Percentiles rank a stretch among this genome's conserved stretches.
These are phyloP conservation scores for Drosophila borborema DNA, from an alignment of 2,888 invertebrate genomes.

Conservation along the genomic window DNA sequence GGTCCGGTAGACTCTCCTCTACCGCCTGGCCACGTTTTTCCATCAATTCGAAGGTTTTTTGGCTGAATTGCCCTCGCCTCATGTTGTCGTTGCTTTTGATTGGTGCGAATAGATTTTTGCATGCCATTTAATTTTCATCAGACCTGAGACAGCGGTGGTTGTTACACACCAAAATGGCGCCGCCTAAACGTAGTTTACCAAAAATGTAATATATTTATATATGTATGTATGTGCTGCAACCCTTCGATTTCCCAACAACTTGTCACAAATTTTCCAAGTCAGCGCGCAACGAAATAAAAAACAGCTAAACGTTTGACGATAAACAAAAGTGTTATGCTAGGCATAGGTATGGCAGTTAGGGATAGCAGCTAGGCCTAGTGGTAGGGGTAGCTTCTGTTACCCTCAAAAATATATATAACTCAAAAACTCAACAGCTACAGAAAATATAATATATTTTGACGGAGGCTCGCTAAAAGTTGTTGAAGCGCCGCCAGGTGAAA, in stretches of 20 bases:
- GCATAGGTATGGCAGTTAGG: neutral
- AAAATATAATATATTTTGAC: slow-evolving; percentile 28
- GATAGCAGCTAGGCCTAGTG: neutral
- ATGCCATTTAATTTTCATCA: slow-evolving; percentile 63
- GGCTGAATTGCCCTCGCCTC: slow-evolving; percentile 14
- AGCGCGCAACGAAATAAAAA: slow-evolving; percentile 55
- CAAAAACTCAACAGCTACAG: slow-evolving; percentile 45
- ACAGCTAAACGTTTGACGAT: slow-evolving; percentile 52
- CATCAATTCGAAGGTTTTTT: slow-evolving; percentile 15
- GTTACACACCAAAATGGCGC: slow-evolving; percentile 63
- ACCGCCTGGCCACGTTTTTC: slow-evolving; percentile 32
- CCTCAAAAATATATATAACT: slow-evolving; percentile 44
- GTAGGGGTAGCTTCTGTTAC: slow-evolving; percentile 8
- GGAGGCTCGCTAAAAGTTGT: slow-evolving; percentile 49
- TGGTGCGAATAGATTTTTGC: slow-evolving; percentile 69
- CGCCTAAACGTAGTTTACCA: slow-evolving; percentile 43
- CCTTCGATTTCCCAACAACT: slow-evolving; percentile 58
- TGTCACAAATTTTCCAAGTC: slow-evolving; percentile 73
- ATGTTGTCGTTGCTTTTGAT: slow-evolving; percentile 50
- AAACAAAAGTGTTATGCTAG: slow-evolving; percentile 31
- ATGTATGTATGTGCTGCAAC: slow-evolving; percentile 40
- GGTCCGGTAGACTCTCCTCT: slow-evolving; percentile 33
- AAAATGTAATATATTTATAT: slow-evolving; percentile 1
- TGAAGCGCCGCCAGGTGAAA: slow-evolving; percentile 52
- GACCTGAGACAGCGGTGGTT: slow-evolving; percentile 56